phyloP scores from a whole-genome alignment of 2,113 vertebrate species.

The Brachypodius melanocephalos region DNA sequence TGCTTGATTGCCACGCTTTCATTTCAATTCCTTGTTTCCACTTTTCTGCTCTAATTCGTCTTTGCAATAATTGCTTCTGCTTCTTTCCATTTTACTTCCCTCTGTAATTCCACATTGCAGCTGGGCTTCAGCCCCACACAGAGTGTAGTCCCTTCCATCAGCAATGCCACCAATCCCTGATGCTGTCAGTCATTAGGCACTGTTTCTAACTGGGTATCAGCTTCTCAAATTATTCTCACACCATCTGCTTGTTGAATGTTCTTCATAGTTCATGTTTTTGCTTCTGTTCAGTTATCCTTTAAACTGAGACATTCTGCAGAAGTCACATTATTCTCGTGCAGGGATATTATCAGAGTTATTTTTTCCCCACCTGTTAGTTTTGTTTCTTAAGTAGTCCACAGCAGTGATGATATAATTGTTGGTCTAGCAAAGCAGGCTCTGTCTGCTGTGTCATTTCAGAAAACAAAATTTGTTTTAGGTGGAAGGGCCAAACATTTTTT shows the following conservation, averaged over 20 bases:
- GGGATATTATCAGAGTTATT: background rate
- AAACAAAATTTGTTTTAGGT: background rate
- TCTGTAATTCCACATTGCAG: background rate
- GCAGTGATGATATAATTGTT: background rate
- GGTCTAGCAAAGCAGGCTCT: background rate
- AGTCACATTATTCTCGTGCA: background rate
- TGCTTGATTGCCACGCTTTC: conserved; percentile 29
- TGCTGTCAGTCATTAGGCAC: conserved; percentile 6
- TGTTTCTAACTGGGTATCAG: conserved; percentile 42
- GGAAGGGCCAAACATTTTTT: background rate
- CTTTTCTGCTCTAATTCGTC: conserved; percentile 32
- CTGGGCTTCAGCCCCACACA: background rate
- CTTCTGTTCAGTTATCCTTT: conserved; percentile 27
- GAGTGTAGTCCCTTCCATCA: background rate
- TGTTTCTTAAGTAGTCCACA: background rate
- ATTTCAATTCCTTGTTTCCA: conserved; percentile 27
- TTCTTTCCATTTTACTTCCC: background rate
- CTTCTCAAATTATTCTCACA: conserved; percentile 59
- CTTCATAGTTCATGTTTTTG: conserved; percentile 51
- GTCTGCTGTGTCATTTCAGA: background rate
- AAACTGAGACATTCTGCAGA: conserved; percentile 47
- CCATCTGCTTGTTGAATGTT: conserved; percentile 65
- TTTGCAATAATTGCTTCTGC: conserved; percentile 39
- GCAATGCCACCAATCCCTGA: background rate
- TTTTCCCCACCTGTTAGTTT: background rate